Base-by-base conservation (phyloP, 2,888 invertebrate species). In the Eristalis arbustorum region DNA sequence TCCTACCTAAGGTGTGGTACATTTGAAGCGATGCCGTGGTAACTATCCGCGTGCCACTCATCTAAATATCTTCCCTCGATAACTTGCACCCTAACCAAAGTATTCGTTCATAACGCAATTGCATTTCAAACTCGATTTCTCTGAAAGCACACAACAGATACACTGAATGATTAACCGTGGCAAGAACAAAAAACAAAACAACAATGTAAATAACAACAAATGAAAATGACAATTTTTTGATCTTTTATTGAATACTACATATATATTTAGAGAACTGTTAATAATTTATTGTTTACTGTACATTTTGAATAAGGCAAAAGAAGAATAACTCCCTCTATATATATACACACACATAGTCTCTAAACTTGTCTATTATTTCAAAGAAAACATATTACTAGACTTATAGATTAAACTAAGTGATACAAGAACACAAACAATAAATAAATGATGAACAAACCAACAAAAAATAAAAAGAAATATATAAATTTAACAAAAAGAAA, bases 371-470 rank as follows among this genome's bases (percentile, higher is more conserved):
- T 88, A 78, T 84, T 74, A 71, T 84, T 80, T 84, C 22, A 72
- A 72, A 73, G 56, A 66, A 74, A 85, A 84, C 18, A 61, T 59
- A 84, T 56, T 25, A 67, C 42, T 78, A 84, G 74, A 81, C 71
- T 77, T 78, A 84, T 76, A 82, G 76, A 77, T 56, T 74, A 77
- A 74, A 75, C 68, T 81, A 84, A 88, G 84, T 81, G 81, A 88
- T 88, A 85, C 61, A 84, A 72, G 68, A 49, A 63, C 25, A 79
- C 61, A 73, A 79, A 75, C 63, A 84, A 73, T 64, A 75, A 79
- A 77, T 49, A 49, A 83, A 84, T 59, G 14, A 73, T 62, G 2
- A 67, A 66, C 64, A 66, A 59, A n/a, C n/a, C n/a, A n/a, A n/a
- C n/a, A n/a, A n/a, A n/a, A n/a, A n/a, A n/a, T n/a, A n/a, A 64